Percentiles rank a stretch among this genome's conserved stretches.
Evolutionary conservation across 1,140 invertebrate species (phyloP).

Genomic region (Drepana arcuata): DNA sequence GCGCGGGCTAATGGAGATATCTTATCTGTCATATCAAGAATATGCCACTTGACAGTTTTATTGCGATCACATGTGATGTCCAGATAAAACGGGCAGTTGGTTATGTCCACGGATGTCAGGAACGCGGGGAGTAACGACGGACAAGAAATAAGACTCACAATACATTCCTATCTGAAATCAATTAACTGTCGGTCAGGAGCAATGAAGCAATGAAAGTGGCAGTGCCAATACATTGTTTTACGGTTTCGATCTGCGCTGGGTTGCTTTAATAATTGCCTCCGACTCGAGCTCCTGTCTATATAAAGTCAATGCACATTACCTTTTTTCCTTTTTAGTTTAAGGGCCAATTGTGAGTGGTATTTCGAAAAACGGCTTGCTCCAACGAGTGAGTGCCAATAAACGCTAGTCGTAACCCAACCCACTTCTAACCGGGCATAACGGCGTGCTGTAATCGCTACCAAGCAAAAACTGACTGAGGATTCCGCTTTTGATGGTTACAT

Average conservation of each 20-base stretch:
- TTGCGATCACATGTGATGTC: constrained; percentile 46
- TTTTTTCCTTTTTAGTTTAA: constrained; percentile 15
- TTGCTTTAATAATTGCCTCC: neutral
- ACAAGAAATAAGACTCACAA: too few species aligned
- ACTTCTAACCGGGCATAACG: constrained; percentile 26
- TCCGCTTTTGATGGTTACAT: constrained; percentile 26
- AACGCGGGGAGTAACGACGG: too few species aligned
- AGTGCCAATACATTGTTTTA: neutral
- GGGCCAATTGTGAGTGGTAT: constrained; percentile 14
- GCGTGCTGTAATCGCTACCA: constrained; percentile 42
- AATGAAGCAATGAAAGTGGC: neutral
- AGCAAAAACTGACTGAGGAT: constrained; percentile 41
- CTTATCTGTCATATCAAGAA: constrained; percentile 56
- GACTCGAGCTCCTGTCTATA: constrained; percentile 6
- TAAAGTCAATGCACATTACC: constrained; percentile 9
- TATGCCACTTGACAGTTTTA: constrained; percentile 61
- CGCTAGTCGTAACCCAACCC: constrained; percentile 34
- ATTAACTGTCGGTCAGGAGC: neutral
- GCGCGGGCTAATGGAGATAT: constrained; percentile 53
- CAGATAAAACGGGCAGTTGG: constrained; percentile 30
- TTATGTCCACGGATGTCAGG: too few species aligned
- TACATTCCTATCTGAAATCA: constrained; percentile 3
- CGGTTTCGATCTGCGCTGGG: neutral
- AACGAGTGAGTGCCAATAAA: constrained; percentile 23
- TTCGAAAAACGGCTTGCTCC: constrained; percentile 16